A percentile compares a stretch with the other conserved stretches of the same genome.
Evolutionary conservation across 2,888 invertebrate genomes (phyloP).

Genomic region (Catocala sponsa): DNA sequence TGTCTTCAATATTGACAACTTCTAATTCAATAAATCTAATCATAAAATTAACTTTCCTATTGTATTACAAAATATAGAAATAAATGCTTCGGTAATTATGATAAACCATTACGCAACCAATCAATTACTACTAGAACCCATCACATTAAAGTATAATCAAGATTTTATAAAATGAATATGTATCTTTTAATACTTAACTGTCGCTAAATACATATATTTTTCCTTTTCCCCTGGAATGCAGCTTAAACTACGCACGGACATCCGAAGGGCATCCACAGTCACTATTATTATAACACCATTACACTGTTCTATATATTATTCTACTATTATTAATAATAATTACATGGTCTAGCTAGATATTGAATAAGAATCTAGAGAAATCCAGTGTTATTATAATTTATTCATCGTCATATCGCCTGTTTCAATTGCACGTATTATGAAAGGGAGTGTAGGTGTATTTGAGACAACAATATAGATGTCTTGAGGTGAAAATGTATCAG

Average conservation of each 20-base stretch:
- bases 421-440: slow-evolving; percentile 18
- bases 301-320: slow-evolving; percentile 54
- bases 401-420: slow-evolving; percentile 10
- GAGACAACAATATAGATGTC: neutral
- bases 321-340: slow-evolving; percentile 28
- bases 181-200: slow-evolving; percentile 26
- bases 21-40: neutral
- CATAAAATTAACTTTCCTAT: neutral
- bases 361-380: slow-evolving; percentile 38
- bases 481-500: slow-evolving; percentile 1
- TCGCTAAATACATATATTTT: slow-evolving; percentile 56
- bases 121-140: neutral
- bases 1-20: neutral
- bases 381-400: slow-evolving; percentile 31
- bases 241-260: slow-evolving; percentile 80
- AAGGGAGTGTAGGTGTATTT: slow-evolving; percentile 6
- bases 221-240: slow-evolving; percentile 78
- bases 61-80: too few relatives aligned
- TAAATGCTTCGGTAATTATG: too few relatives aligned
- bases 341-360: slow-evolving; percentile 45
- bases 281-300: slow-evolving; percentile 46
- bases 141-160: slow-evolving; percentile 8
- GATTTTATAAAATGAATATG: neutral
- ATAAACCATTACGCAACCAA: neutral
- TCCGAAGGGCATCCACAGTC: slow-evolving; percentile 41